These are phyloP conservation scores for Eulemur coronatus DNA, from an alignment of 2,797 vertebrate species.

Conservation along the genomic window DNA sequence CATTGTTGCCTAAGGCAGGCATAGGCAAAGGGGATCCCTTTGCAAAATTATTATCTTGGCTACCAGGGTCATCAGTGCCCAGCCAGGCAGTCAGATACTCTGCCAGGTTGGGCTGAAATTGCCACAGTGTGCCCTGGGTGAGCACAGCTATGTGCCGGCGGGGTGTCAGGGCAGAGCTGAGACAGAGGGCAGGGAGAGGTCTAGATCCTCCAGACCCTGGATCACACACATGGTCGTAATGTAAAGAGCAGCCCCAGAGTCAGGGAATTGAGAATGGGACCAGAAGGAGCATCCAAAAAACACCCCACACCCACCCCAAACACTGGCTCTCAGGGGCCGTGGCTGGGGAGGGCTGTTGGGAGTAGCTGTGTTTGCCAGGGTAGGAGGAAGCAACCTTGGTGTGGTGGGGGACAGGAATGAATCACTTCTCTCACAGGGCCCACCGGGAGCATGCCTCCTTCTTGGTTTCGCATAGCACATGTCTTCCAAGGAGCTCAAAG, in stretches of 20 bases:
- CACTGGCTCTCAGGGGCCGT: neutral
- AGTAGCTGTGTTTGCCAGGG: neutral
- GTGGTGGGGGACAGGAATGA: neutral
- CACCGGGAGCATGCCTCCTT: neutral
- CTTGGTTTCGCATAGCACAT: neutral
- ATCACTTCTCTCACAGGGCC: neutral
- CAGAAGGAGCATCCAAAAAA: neutral
- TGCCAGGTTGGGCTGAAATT: neutral
- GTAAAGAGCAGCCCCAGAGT: neutral
- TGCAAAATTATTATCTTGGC: neutral
- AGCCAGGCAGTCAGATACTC: neutral
- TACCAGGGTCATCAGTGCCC: neutral
- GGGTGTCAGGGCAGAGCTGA: neutral
- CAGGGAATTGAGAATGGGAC: conserved; percentile 26
- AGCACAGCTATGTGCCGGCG: neutral
- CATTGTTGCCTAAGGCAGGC: neutral
- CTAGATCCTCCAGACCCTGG: neutral
- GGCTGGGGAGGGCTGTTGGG: accelerated
- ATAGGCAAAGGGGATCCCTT: neutral
- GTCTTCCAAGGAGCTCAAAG: neutral
- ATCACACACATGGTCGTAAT: neutral
- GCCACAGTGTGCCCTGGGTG: neutral
- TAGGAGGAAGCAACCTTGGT: neutral
- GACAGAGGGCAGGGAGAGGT: neutral
- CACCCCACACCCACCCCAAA: neutral